Base-by-base conservation (phyloP, 1,140 invertebrate genomes). In the Aphaenogaster ashmeadi region DNA sequence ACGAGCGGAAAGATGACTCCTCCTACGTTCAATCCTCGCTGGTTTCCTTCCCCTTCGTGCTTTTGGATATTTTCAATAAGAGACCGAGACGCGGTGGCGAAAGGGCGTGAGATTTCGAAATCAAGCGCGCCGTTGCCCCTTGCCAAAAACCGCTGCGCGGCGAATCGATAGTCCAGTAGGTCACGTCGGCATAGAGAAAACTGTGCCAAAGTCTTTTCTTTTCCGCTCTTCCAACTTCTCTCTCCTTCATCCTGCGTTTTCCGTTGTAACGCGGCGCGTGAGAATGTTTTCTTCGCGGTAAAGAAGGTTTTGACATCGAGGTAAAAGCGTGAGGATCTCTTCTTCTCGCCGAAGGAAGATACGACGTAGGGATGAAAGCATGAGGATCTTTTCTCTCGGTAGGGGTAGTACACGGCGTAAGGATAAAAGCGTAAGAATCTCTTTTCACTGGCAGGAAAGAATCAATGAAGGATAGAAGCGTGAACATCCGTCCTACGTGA, bases 91-190 rank as follows among this genome's bases (percentile, higher is more conserved):
- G 33, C 27, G 69, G 33, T 44, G 21, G n/a, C 64, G 60, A 72
- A 62, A 86, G 38, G 72, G 58, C 52, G 69, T 88, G 66, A 56
- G 83, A 90, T 90, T 88, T 88, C 66, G 60, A 91, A 88, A 92
- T 91, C 84, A 89, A 91, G 60, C 86, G 54, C 79, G 75, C 56
- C 77, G 87, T 80, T 83, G 88, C 83, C 87, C 81, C 80, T 92
- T 92, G 92, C 92, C 92, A 91, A 92, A 92, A 92, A 87, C 88
- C 75, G 47, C 47, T 79, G 52, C 89, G 79, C 86, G 50, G 69
- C 83, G 79, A 92, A 92, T 92, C 92, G 88, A 92, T 92, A 92
- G 87, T 92, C 90, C 90, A 92, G 90, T 92, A 90, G 92, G 91
- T 92, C 92, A 91, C 89, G 91, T 90, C 87, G 90, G 88, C 85